Evolutionary conservation across 1,140 invertebrate species (phyloP).

Genomic region (Zaprionus inermis): DNA sequence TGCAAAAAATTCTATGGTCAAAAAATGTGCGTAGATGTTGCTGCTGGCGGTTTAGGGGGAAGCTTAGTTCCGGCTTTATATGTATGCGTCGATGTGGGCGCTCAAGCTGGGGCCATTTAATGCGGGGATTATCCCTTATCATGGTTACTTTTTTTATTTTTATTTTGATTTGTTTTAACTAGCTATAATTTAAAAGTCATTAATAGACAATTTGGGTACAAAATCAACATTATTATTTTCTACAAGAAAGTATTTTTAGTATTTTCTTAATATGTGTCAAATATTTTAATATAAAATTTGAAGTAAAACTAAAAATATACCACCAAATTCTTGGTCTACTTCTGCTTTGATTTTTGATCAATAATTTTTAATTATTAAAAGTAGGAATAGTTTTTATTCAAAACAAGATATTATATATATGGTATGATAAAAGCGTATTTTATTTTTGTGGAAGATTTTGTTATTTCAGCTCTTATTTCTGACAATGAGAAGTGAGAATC

Average conservation of each 20-base stretch:
- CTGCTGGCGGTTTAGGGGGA: not conserved
- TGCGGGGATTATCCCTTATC: not conserved
- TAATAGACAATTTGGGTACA: too few relatives aligned
- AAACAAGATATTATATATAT: too few relatives aligned
- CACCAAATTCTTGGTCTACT: too few relatives aligned
- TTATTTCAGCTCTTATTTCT: not conserved
- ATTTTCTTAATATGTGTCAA: not conserved
- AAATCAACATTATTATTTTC: too few relatives aligned
- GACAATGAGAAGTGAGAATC: too few relatives aligned
- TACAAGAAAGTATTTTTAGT: too few relatives aligned
- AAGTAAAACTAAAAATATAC: too few relatives aligned
- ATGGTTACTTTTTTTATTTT: not conserved
- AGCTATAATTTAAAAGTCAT: too few relatives aligned
- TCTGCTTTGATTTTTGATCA: too few relatives aligned
- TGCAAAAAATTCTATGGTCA: slow-evolving; percentile 35
- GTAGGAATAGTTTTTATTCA: too few relatives aligned
- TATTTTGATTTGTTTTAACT: not conserved
- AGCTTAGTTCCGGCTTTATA: slow-evolving; percentile 4
- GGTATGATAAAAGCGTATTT: too few relatives aligned
- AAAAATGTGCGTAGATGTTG: slow-evolving; percentile 24
- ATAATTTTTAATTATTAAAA: too few relatives aligned
- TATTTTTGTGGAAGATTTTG: not conserved
- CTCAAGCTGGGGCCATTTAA: not conserved
- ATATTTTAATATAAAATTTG: not conserved
- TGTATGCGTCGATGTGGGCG: not conserved